These are phyloP conservation scores for Pangasius sanitwongsei DNA, from an alignment of 2,797 vertebrate species.

Conservation along the genomic window DNA sequence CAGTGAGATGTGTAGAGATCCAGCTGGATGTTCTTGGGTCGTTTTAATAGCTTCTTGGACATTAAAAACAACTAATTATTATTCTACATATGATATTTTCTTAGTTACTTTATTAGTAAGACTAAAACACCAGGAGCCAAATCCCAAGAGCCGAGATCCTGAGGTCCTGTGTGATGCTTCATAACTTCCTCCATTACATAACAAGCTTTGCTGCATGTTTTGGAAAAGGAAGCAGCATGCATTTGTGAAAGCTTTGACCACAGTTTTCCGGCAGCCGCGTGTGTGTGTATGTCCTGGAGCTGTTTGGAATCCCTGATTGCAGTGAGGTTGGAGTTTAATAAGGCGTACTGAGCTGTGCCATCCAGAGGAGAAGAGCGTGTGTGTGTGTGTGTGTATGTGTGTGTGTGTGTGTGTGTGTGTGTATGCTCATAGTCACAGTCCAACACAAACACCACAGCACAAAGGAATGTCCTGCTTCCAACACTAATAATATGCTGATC, in stretches of 20 bases:
- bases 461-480: slow-evolving; percentile 43
- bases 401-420: neutral
- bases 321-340: slow-evolving; percentile 43
- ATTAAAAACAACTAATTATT: neutral
- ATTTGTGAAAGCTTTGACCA: slow-evolving; percentile 18
- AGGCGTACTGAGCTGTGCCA: slow-evolving; percentile 23
- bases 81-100: neutral
- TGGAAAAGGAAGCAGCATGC: neutral
- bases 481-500: slow-evolving; percentile 31
- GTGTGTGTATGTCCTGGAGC: slow-evolving; percentile 62
- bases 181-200: slow-evolving; percentile 28
- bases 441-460: slow-evolving; percentile 44
- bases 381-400: neutral
- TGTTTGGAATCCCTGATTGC: slow-evolving; percentile 61
- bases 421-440: slow-evolving; percentile 33
- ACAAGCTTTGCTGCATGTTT: neutral
- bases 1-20: neutral
- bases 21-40: neutral
- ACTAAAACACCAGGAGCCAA: neutral
- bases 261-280: slow-evolving; percentile 16
- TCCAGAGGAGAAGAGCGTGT: slow-evolving; percentile 8
- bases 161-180: neutral
- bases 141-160: neutral
- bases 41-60: neutral
- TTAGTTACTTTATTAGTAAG: neutral